Evolutionary conservation across 2,888 invertebrate species (phyloP), one percentile per base, ranked within the genome.

Genomic region (Tillus elongatus): DNA sequence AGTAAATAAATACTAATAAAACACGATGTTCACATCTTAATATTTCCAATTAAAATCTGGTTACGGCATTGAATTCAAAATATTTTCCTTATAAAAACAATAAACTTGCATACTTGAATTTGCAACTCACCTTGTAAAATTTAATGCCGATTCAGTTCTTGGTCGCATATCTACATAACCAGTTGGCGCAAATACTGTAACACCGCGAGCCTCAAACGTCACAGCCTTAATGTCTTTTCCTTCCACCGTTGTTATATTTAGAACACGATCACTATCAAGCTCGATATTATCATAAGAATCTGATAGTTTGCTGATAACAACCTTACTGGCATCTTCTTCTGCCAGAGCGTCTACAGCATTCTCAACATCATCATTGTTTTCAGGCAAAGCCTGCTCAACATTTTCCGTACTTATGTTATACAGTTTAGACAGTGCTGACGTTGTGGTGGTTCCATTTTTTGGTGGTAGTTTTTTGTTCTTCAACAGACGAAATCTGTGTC

Each of bases 291-390:
- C n/a, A n/a, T n/a, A n/a, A n/a, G n/a, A n/a, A n/a, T n/a, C 33
- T 15, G 33, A 11, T 33, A 4, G 11, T 15, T 43, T 37, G 3
- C 36, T 11, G 15, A 30, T 30, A n/a, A n/a, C n/a, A n/a, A n/a
- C n/a, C n/a, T n/a, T n/a, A n/a, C n/a, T n/a, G n/a, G n/a, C n/a
- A n/a, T n/a, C n/a, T 9, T 15, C 36, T 14, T 62, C 61, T 43
- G 61, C 61, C 13, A 58, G 45, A 4, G 58, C 63, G 32, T 64
- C 64, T 0, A 63, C 56, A 1, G 56, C 64, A 44, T 57, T 60
- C 39, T 63, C 64, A 6, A 63, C 54, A 19, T 61, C 60, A 6
- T 42, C 35, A 42, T 51, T 13, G 32, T 46, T 30, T 39, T 58
- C 55, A 2, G 57, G 52, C 13, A 55, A 40, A 3, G 50, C 48